Conservation (phyloP, 2,888 invertebrate species). For the Neocrepidodera transversa region DNA sequence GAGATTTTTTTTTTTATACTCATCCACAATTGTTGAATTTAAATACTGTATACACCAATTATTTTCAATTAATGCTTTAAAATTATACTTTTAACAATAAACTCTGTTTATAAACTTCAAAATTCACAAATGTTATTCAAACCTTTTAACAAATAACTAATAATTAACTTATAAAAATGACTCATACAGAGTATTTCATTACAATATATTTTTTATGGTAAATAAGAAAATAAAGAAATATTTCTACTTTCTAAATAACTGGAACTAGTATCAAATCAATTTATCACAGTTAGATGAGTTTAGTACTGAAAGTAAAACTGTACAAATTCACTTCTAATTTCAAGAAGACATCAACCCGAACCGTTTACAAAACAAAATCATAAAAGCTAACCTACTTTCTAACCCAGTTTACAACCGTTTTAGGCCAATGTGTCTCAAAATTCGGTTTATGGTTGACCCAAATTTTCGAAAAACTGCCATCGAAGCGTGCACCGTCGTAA, state of each 20-base stretch:
- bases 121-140: no score
- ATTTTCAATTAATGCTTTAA: no score
- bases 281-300: constrained; percentile 19
- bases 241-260: constrained; percentile 1
- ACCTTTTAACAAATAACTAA: no score
- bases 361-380: constrained; percentile 29
- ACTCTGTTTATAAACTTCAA: no score
- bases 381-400: constrained; percentile 49
- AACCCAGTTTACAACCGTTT: constrained; percentile 44
- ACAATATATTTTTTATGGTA: no score
- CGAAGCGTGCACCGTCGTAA: constrained; percentile 47
- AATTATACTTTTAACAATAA: no score
- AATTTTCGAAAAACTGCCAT: constrained; percentile 47
- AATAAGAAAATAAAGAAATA: not conserved
- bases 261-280: constrained; percentile 24
- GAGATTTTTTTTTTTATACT: no score
- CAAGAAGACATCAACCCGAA: constrained; percentile 29
- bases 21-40: no score
- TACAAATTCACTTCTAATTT: constrained; percentile 41
- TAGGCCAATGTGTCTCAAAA: constrained; percentile 49
- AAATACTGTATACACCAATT: no score
- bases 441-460: constrained; percentile 54
- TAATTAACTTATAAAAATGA: no score
- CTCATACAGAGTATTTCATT: no score
- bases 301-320: constrained; percentile 43